Base-by-base conservation (phyloP, 2,797 vertebrate genomes). In the Mergus octosetaceus region DNA sequence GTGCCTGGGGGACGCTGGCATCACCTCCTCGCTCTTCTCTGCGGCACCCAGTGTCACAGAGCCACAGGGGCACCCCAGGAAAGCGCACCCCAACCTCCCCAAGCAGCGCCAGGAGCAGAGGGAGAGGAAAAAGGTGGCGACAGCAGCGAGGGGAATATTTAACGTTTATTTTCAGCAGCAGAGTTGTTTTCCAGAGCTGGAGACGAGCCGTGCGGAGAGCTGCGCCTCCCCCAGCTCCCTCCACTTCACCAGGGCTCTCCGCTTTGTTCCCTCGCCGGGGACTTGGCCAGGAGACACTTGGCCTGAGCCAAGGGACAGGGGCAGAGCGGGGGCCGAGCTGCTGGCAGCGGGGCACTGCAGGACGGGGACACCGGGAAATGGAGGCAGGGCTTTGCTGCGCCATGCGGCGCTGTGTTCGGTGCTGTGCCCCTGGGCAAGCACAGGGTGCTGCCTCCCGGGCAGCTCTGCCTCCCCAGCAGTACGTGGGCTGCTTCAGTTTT, bases 371-470 rank as follows among this genome's bases (percentile, higher is more conserved):
- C 73, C 38, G 54, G 4, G 0, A 68, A 25, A 51, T 3, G 4
- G 53, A 4, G 51, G 7, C 20, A 66, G 57, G 13, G 45, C 0
- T 75, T 12, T 45, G 9, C 11, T 34, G 20, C 0, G 18, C 11
- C 2, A 13, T 43, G 75, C 27, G 15, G 1, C 0, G 1, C 20
- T 1, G 1, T 0, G 3, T 34, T 28, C 1, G 0, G 20, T 24
- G 15, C 34, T 0, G 0, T 7, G 49, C 9, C 6, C 4, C 43
- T 30, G 3, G 2, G 34, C 38, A 5, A 39, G 11, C 13, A 7
- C 0, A 1, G 8, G 16, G 58, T 47, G 11, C 2, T 4, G 11
- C 53, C 57, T 9, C 57, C 62, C 69, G 16, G 79, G 53, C 58
- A 60, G 66, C 69, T 47, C 69, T 34, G 51, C 27, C 39, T 43